phyloP scores from a whole-genome alignment of 2,113 vertebrate genomes.

The Egretta garzetta region DNA sequence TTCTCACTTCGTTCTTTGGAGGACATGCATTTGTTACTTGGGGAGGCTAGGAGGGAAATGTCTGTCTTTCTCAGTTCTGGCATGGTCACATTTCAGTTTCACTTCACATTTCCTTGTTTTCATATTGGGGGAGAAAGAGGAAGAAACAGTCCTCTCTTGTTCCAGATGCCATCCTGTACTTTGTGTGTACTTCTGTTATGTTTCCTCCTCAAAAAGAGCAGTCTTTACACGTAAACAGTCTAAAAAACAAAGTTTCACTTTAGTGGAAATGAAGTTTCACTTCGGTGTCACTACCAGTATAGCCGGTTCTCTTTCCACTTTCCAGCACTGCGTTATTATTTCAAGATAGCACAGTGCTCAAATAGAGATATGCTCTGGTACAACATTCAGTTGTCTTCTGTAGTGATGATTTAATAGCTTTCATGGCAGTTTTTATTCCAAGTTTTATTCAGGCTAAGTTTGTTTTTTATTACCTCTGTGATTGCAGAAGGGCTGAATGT shows the following conservation, averaged over 20 bases:
- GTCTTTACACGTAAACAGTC: not conserved
- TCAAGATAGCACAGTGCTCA: not conserved
- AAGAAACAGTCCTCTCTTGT: not conserved
- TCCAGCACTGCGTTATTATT: not conserved
- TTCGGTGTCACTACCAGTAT: not conserved
- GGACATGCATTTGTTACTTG: not conserved
- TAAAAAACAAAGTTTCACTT: fast-evolving
- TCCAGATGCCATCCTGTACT: not conserved
- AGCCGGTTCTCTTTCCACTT: fast-evolving
- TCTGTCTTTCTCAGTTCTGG: not conserved
- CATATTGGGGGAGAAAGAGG: not conserved
- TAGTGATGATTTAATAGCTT: not conserved
- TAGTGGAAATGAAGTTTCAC: not conserved
- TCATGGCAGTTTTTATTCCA: not conserved
- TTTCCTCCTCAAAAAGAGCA: not conserved
- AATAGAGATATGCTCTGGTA: not conserved
- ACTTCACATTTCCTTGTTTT: not conserved
- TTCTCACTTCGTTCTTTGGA: not conserved
- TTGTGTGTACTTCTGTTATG: not conserved
- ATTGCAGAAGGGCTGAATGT: not conserved
- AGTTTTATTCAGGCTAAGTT: not conserved
- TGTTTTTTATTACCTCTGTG: not conserved
- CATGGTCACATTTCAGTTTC: not conserved
- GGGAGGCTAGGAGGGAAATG: not conserved
- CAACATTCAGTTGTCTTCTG: not conserved